A percentile compares a stretch with the other conserved stretches of the same genome.
phyloP scores from a whole-genome alignment of 1,140 invertebrate genomes.

The Thaumetopoea pityocampa region DNA sequence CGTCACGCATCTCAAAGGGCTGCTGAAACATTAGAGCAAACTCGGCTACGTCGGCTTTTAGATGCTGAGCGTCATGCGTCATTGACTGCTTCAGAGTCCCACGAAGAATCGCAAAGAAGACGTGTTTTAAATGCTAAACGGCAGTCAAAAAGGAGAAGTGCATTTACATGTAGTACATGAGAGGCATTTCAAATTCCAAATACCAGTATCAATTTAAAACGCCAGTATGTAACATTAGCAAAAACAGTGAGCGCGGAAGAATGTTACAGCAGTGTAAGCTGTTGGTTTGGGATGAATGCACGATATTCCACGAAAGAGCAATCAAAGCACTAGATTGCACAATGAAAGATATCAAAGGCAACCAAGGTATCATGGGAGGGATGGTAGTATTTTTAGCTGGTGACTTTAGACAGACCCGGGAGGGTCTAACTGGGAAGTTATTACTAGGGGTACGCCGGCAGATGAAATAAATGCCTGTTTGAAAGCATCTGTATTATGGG shows the following conservation, averaged over 20 bases:
- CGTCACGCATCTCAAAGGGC: slow-evolving; percentile 22
- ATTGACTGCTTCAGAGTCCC: slow-evolving; percentile 19
- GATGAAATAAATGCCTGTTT: too few species aligned
- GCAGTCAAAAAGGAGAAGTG: slow-evolving; percentile 18
- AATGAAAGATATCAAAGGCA: too few species aligned
- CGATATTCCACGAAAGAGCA: too few species aligned
- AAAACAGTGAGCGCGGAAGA: slow-evolving; percentile 23
- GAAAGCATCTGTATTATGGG: too few species aligned
- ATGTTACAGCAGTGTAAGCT: too few species aligned
- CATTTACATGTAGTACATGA: slow-evolving; percentile 21
- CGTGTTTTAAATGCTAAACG: slow-evolving; percentile 19
- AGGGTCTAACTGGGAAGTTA: too few species aligned
- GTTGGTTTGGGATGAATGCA: slow-evolving; percentile 56
- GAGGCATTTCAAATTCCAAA: slow-evolving; percentile 25
- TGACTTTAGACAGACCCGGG: too few species aligned
- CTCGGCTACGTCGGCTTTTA: slow-evolving; percentile 12
- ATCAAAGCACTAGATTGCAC: too few species aligned
- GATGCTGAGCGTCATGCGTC: slow-evolving; percentile 24
- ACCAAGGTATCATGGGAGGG: too few species aligned
- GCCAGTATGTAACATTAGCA: slow-evolving; percentile 26
- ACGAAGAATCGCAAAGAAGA: slow-evolving; percentile 17
- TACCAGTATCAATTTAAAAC: too few species aligned
- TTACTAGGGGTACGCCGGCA: too few species aligned
- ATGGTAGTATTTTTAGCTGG: too few species aligned
- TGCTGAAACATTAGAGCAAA: slow-evolving; percentile 18